phyloP scores from a whole-genome alignment of 2,113 vertebrate genomes.

The Xiphorhynchus elegans region DNA sequence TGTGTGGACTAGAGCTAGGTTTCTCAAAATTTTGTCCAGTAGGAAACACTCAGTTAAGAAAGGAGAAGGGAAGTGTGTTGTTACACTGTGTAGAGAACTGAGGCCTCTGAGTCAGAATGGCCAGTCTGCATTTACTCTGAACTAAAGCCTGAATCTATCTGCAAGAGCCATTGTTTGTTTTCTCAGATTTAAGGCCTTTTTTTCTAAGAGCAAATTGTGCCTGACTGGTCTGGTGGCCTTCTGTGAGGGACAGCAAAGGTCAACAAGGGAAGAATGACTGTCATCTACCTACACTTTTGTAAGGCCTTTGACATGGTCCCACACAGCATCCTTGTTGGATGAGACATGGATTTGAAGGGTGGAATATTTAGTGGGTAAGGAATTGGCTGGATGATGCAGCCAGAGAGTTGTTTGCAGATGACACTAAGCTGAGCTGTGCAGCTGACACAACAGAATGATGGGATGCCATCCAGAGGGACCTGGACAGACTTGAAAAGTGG shows the following conservation, averaged over 20 bases:
- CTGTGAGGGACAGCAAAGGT: neutral
- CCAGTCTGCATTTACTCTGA: neutral
- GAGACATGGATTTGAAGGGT: neutral
- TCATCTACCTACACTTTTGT: neutral
- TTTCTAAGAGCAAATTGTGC: neutral
- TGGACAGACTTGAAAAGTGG: neutral
- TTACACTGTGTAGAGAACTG: neutral
- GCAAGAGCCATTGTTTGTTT: neutral
- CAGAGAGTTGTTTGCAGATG: neutral
- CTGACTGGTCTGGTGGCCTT: neutral
- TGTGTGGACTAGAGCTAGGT: neutral
- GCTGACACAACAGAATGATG: neutral
- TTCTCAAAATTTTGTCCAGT: neutral
- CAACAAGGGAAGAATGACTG: neutral
- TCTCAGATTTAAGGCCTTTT: neutral
- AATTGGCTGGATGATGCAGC: neutral
- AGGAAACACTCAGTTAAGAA: neutral
- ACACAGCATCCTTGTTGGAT: neutral
- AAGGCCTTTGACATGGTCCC: fast-evolving
- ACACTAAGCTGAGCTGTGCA: neutral
- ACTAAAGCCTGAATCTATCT: neutral
- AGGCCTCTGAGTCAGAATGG: neutral
- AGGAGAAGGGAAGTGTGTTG: neutral
- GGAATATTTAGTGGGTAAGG: neutral
- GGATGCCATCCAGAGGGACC: neutral